Evolutionary conservation across 2,888 invertebrate genomes (phyloP), one percentile per base, ranked within the genome.

Genomic region (Drosophila basisetae): DNA sequence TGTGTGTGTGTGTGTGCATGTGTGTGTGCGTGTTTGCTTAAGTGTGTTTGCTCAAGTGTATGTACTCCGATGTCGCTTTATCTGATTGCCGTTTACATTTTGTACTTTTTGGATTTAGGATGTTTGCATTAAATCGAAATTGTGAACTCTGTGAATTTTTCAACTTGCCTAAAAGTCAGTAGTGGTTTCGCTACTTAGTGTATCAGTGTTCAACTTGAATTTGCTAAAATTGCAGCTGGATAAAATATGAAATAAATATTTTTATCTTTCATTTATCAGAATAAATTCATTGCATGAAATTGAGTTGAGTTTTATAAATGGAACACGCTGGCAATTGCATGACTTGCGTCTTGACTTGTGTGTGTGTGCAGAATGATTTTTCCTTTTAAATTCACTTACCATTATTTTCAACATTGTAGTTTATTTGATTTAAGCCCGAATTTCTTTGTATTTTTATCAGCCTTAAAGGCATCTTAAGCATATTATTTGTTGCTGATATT

Each of bases 1-100:
- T 35, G 16, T 39, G 9, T 43, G 43, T 33, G 18, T 35, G 4
- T 33, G 25, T n/a, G 41, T 28, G 2, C 22, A 30, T 62, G 28
- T 22, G 18, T 47, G 47, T 70, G 49, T 6, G 31, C 52, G 41
- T 33, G 10, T 60, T 52, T 60, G 56, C 22, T 37, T 37, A 25
- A 18, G 11, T 50, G 47, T 39, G 25, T 41, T 55, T 55, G 39
- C 31, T 30, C 28, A 58, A 43, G 43, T 52, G 66, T 41, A n/a
- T 56, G 18, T 49, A 35, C 49, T 53, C 25, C 18, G 22, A 50
- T 49, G 41, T n/a, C 35, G 33, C 31, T 39, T 59, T 60, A 53
- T 35, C 60, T 74, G 68, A 67, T 56, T 41, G 39, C 13, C 49
- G n/a, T 54, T 66, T n/a, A 55, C 28, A 68, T 68, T 63, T 72